Conservation (phyloP, 2,113 vertebrate genomes). For the Atractosteus spatula region DNA sequence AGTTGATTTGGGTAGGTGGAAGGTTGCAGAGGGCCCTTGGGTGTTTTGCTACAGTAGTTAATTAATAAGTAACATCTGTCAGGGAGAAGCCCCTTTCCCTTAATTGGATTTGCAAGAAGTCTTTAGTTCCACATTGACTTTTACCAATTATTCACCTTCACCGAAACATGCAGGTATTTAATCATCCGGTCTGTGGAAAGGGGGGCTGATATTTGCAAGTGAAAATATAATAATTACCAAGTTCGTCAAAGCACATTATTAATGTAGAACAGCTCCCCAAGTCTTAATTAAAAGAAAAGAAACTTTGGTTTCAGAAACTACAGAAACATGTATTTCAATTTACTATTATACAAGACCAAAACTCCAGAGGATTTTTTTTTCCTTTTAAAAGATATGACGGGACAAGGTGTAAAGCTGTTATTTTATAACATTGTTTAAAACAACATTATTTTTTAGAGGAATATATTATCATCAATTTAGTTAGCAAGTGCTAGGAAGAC, state of each 20-base stretch:
- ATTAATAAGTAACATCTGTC: slow-evolving; percentile 71
- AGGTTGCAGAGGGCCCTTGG: slow-evolving; percentile 56
- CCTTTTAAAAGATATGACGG: no score
- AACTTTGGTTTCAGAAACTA: no score
- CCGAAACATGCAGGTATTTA: not conserved
- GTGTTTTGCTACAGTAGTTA: slow-evolving; percentile 61
- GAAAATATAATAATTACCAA: not conserved
- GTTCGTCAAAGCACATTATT: no score
- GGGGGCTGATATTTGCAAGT: not conserved
- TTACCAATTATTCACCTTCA: not conserved
- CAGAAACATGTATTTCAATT: no score
- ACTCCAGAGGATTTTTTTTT: no score
- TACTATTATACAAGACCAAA: no score
- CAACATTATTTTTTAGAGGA: no score
- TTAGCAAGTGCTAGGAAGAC: no score
- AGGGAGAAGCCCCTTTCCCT: slow-evolving; percentile 44
- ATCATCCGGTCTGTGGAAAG: not conserved
- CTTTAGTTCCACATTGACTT: slow-evolving; percentile 32
- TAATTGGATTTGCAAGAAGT: slow-evolving; percentile 54
- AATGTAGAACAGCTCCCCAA: not conserved
- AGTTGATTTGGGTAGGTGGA: slow-evolving; percentile 47
- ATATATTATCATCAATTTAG: no score
- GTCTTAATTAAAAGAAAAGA: not conserved
- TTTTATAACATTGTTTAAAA: no score
- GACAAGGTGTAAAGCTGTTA: no score